Conservation (phyloP, 1,140 invertebrate species). For the Halyomorpha halys region DNA sequence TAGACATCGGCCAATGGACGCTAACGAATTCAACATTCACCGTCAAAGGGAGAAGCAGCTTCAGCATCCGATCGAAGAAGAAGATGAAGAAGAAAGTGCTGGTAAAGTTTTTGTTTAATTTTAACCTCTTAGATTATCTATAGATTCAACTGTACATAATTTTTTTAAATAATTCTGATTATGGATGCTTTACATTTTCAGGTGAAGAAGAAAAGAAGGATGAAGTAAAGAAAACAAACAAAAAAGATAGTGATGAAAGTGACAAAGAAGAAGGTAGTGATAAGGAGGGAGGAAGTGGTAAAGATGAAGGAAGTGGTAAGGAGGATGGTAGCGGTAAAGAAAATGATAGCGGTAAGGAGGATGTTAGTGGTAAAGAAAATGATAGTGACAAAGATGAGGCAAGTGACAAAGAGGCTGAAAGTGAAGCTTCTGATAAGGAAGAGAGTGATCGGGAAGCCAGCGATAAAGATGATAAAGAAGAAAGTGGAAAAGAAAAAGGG, state of each 20-base stretch:
- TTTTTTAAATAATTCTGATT: not conserved
- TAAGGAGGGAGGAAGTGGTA: not conserved
- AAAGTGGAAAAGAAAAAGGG: not conserved
- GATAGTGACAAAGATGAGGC: constrained; percentile 1
- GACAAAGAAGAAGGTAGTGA: constrained; percentile 2
- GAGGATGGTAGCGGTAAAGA: not conserved
- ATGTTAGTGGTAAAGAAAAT: not conserved
- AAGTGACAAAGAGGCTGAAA: not conserved
- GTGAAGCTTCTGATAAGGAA: constrained; percentile 4
- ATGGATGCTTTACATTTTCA: constrained; percentile 2
- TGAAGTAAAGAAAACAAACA: constrained; percentile 21
- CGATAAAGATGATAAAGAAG: constrained; percentile 7
- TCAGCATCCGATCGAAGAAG: constrained; percentile 68
- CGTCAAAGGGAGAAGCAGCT: constrained; percentile 74
- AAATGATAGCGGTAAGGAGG: not conserved
- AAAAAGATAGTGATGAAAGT: constrained; percentile 25
- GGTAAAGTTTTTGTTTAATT: constrained; percentile 7
- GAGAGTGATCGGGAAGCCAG: not conserved
- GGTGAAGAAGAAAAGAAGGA: constrained; percentile 25
- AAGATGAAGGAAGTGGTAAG: not conserved
- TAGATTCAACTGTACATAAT: not conserved
- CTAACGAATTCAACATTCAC: constrained; percentile 76
- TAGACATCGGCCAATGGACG: constrained; percentile 78
- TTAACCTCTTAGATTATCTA: too few relatives aligned
- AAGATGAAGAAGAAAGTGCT: constrained; percentile 50